These are phyloP conservation scores for Phaetusa simplex DNA, from an alignment of 2,113 vertebrate genomes.

Conservation along the genomic window DNA sequence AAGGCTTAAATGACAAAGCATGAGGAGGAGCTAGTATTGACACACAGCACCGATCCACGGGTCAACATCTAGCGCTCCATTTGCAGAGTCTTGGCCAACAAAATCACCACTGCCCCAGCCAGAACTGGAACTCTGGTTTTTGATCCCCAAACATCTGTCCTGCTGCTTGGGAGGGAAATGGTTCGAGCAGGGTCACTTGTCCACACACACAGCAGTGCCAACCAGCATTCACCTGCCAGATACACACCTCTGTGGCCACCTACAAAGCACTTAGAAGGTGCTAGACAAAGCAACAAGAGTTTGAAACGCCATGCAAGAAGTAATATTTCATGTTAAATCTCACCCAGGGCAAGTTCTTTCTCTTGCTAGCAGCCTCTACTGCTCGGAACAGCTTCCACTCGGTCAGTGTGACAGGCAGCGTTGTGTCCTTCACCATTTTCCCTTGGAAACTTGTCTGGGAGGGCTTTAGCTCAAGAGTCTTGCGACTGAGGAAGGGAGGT, in stretches of 20 bases:
- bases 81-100: neutral
- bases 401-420: slow-evolving; percentile 74
- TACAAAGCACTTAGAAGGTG: neutral
- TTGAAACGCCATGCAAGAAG: neutral
- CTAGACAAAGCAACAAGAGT: neutral
- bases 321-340: neutral
- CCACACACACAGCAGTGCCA: neutral
- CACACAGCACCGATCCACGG: neutral
- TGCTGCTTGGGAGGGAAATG: neutral
- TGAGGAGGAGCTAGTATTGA: neutral
- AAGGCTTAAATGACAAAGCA: neutral
- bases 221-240: neutral
- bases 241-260: neutral
- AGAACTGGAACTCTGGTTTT: neutral
- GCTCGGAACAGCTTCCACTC: slow-evolving; percentile 80
- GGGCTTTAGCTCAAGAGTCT: slow-evolving; percentile 73
- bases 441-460: slow-evolving; percentile 56
- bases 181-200: neutral
- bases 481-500: slow-evolving; percentile 77
- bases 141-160: neutral
- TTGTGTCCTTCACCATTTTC: slow-evolving; percentile 72
- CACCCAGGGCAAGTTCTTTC: slow-evolving; percentile 77
- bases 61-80: neutral
- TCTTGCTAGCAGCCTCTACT: slow-evolving; percentile 71
- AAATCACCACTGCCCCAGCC: neutral